phyloP scores from a whole-genome alignment of 2,888 invertebrate species.

The Drosophila gaucha region DNA sequence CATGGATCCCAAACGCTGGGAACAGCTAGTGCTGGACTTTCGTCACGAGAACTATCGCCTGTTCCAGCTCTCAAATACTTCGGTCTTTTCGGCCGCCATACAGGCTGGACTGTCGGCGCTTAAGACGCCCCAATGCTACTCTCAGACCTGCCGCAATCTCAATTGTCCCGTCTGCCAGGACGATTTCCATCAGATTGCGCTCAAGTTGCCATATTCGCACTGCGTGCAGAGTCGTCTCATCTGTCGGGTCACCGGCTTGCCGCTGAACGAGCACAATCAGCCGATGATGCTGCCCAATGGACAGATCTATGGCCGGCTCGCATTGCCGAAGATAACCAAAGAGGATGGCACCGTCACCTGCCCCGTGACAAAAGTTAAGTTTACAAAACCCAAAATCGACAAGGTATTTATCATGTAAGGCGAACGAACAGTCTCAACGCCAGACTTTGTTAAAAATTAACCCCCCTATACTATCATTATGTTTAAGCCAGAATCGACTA shows the following conservation, averaged over 20 bases:
- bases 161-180: constrained; percentile 97
- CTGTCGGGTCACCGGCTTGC: constrained; percentile 94
- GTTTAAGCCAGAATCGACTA: constrained; percentile 48
- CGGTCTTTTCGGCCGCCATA: constrained; percentile 93
- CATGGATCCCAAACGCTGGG: constrained; percentile 91
- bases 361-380: constrained; percentile 97
- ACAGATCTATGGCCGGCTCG: constrained; percentile 97
- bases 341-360: constrained; percentile 97
- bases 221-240: constrained; percentile 97
- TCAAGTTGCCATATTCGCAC: constrained; percentile 96
- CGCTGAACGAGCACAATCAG: constrained; percentile 98
- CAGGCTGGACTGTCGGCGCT: constrained; percentile 96
- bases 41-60: constrained; percentile 96
- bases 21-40: constrained; percentile 94
- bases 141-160: constrained; percentile 89
- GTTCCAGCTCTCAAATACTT: constrained; percentile 95
- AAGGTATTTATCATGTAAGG: constrained; percentile 98
- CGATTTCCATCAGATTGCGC: constrained; percentile 94
- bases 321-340: constrained; percentile 95
- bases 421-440: constrained; percentile 9
- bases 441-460: constrained; percentile 27
- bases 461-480: constrained; percentile 28
- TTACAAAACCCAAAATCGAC: constrained; percentile 95
- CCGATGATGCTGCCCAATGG: constrained; percentile 99
- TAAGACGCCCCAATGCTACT: constrained; percentile 96